These are phyloP conservation scores for Coilia nasus DNA, from an alignment of 2,797 vertebrate genomes.

Conservation along the genomic window DNA sequence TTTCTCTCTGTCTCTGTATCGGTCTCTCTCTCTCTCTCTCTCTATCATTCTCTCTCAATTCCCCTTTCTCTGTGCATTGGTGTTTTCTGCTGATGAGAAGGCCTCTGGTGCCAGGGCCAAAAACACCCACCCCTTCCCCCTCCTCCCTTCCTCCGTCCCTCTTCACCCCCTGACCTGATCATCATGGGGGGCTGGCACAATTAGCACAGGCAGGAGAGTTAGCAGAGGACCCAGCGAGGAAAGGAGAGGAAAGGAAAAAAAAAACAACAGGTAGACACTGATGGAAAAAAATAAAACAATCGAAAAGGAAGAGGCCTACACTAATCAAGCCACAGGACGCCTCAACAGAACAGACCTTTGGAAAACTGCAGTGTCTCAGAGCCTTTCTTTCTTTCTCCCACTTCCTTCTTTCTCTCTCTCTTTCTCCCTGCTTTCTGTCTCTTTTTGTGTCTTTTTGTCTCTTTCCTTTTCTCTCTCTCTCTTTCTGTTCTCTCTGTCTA, in stretches of 20 bases:
- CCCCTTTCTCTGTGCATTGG: not conserved
- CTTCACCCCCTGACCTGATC: not conserved
- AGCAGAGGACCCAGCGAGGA: not conserved
- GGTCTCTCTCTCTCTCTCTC: not conserved
- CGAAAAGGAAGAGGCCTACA: not conserved
- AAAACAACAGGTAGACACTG: not conserved
- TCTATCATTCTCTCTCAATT: not conserved
- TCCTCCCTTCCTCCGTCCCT: too few relatives aligned
- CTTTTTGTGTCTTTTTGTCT: not conserved
- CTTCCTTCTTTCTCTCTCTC: not conserved
- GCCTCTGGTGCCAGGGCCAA: not conserved
- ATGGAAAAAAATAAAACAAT: not conserved
- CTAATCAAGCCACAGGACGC: conserved; percentile 6
- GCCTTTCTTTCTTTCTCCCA: not conserved
- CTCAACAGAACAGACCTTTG: not conserved
- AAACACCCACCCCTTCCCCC: too few relatives aligned
- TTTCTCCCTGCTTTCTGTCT: not conserved
- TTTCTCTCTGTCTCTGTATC: too few relatives aligned
- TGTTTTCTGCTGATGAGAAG: conserved; percentile 4
- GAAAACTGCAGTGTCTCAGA: not conserved
- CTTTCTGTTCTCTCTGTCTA: too few relatives aligned
- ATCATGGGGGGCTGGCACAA: not conserved
- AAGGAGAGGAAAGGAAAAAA: not conserved
- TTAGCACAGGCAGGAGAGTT: not conserved
- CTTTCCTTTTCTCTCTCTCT: too few relatives aligned